A percentile compares a stretch with the other conserved stretches of the same genome.
Conservation (phyloP, 1,140 invertebrate genomes). For the Monomorium pharaonis region DNA sequence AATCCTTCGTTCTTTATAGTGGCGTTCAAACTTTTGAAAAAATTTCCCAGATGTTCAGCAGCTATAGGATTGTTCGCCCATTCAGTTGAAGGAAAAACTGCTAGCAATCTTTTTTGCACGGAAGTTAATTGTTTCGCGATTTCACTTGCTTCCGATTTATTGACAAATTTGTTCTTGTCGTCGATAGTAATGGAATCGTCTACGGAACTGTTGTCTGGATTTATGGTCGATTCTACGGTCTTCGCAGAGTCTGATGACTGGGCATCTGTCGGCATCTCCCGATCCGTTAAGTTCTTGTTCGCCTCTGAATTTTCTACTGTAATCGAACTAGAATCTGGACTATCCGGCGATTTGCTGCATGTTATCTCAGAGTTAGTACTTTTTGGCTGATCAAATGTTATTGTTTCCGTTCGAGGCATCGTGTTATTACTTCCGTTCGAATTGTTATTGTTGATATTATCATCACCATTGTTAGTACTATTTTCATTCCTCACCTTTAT, state of each 20-base stretch:
- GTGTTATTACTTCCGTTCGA: constrained; percentile 23
- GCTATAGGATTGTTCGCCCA: constrained; percentile 76
- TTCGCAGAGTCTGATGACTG: constrained; percentile 12
- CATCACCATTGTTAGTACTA: not conserved
- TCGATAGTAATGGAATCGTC: constrained; percentile 9
- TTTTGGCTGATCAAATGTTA: constrained; percentile 27
- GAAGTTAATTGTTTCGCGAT: constrained; percentile 66
- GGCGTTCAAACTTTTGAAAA: constrained; percentile 74
- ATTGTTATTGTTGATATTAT: not conserved
- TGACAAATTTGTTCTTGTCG: constrained; percentile 44
- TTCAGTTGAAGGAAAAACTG: constrained; percentile 77
- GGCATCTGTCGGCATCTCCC: not conserved
- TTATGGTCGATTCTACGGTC: constrained; percentile 24
- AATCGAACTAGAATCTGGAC: constrained; percentile 80
- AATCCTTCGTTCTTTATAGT: constrained; percentile 68
- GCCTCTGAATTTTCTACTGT: constrained; percentile 57
- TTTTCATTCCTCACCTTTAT: not conserved
- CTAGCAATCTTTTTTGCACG: constrained; percentile 74
- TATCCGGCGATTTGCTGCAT: constrained; percentile 77
- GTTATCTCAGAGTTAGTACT: constrained; percentile 61
- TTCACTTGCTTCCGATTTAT: constrained; percentile 23
- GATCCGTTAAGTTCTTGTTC: constrained; percentile 45
- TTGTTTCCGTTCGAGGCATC: not conserved
- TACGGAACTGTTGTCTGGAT: not conserved
- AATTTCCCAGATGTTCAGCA: constrained; percentile 75